These are phyloP conservation scores for Sarcophilus harrisii DNA, from an alignment of 2,797 vertebrate genomes.

Conservation along the genomic window DNA sequence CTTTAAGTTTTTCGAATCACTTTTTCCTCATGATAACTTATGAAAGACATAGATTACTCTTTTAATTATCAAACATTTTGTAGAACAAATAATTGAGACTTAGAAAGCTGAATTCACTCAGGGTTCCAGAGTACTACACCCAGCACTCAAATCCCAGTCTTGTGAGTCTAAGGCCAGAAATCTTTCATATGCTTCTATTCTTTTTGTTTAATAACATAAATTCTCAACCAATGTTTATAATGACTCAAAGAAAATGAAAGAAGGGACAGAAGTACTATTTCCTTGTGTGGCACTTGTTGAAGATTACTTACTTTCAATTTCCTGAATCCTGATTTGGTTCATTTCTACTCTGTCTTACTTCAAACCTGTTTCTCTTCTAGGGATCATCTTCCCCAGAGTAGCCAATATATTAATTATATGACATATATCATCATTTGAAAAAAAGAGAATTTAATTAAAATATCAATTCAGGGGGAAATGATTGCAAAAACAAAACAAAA, in stretches of 20 bases:
- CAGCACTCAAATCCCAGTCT: background rate
- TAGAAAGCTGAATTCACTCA: background rate
- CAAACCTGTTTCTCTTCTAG: background rate
- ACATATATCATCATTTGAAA: background rate
- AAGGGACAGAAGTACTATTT: background rate
- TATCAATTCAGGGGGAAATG: background rate
- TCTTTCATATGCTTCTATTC: background rate
- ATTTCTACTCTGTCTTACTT: background rate
- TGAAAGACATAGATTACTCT: background rate
- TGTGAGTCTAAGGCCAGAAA: background rate
- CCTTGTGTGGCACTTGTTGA: background rate
- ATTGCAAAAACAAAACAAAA: background rate
- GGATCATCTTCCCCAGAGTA: no score
- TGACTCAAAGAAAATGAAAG: background rate
- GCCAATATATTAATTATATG: background rate
- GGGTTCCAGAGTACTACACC: background rate
- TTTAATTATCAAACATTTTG: background rate
- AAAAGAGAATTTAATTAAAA: background rate
- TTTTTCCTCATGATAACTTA: background rate
- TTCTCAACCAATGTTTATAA: background rate
- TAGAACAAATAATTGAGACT: background rate
- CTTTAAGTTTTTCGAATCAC: no score
- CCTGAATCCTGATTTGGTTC: background rate
- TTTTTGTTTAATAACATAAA: background rate
- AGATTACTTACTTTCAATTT: background rate